These are phyloP conservation scores for Danio choprae DNA, from an alignment of 2,797 vertebrate species.

Conservation along the genomic window DNA sequence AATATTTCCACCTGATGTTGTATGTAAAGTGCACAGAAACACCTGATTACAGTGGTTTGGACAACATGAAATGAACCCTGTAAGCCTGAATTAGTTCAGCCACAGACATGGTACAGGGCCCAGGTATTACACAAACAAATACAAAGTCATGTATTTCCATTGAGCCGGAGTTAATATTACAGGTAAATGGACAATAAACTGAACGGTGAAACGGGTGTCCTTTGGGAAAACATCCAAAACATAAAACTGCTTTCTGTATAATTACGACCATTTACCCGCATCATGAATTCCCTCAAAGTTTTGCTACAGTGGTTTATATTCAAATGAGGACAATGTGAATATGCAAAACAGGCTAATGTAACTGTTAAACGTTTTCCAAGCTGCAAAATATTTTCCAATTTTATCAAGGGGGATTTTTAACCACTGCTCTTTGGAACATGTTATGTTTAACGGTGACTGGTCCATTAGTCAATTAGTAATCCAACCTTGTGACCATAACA, in stretches of 20 bases:
- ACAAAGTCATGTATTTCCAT: too few species aligned
- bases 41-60: too few species aligned
- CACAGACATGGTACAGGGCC: too few species aligned
- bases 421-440: slow-evolving; percentile 1
- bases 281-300: background rate
- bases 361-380: too few species aligned
- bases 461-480: background rate
- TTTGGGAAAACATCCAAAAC: background rate
- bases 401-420: background rate
- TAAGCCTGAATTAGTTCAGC: too few species aligned
- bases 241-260: background rate
- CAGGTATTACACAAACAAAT: too few species aligned
- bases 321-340: background rate
- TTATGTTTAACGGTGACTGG: too few species aligned
- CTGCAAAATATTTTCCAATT: background rate
- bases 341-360: background rate
- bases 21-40: too few species aligned
- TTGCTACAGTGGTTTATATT: background rate
- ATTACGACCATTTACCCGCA: background rate
- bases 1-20: too few species aligned
- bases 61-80: too few species aligned
- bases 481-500: background rate
- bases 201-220: too few species aligned
- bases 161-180: too few species aligned
- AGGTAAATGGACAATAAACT: background rate